Evolutionary conservation across 1,140 invertebrate genomes (phyloP).

Genomic region (Dinoponera quadriceps): DNA sequence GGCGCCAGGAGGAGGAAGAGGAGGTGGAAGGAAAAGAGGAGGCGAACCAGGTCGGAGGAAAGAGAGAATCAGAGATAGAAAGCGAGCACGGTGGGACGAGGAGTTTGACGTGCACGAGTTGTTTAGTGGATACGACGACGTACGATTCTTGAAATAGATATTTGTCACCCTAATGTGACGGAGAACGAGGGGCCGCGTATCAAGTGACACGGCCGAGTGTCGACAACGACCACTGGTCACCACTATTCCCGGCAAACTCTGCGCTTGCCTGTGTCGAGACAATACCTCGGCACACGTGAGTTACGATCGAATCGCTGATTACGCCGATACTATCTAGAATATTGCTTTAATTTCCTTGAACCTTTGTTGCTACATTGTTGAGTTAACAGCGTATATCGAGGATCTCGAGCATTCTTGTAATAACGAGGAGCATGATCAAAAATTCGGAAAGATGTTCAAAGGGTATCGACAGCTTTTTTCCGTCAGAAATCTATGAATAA

Average conservation of each 20-base stretch:
- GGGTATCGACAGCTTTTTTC: too few relatives aligned
- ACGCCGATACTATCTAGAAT: conserved; percentile 26
- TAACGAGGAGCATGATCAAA: background rate
- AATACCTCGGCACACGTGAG: conserved; percentile 21
- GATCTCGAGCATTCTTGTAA: background rate
- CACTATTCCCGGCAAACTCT: background rate
- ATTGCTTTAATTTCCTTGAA: conserved; percentile 28
- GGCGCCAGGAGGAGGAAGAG: conserved; percentile 6
- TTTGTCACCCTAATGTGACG: conserved; percentile 69
- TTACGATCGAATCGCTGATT: conserved; percentile 43
- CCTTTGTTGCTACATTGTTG: background rate
- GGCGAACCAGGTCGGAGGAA: conserved; percentile 27
- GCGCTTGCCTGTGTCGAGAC: conserved; percentile 26
- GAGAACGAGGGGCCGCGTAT: conserved; percentile 52
- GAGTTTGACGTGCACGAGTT: conserved; percentile 65
- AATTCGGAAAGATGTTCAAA: background rate
- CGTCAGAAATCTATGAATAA: too few relatives aligned
- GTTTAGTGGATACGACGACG: conserved; percentile 59
- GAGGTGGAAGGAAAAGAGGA: background rate
- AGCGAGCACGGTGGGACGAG: background rate
- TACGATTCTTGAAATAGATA: conserved; percentile 69
- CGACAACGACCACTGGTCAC: conserved; percentile 34
- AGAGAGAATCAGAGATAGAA: conserved; percentile 12
- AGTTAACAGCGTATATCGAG: background rate
- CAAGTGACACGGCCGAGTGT: conserved; percentile 58